Evolutionary conservation across 2,888 invertebrate species (phyloP).

Genomic region (Oscheius sp.): DNA sequence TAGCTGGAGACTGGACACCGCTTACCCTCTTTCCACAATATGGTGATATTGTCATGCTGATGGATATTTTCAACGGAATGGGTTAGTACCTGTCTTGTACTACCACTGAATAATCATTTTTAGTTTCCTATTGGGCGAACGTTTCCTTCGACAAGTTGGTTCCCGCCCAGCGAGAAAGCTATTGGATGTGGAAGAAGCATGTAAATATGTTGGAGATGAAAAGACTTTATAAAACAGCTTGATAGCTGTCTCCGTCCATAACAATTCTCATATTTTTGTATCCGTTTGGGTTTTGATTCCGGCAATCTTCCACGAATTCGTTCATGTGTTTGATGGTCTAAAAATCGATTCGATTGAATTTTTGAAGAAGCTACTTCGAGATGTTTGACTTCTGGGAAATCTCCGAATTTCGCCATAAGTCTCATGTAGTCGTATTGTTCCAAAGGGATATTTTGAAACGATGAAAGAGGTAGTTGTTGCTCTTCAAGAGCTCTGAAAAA

Average conservation of each 20-base stretch:
- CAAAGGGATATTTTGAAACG: neutral
- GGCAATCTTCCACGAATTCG: neutral
- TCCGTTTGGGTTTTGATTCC: neutral
- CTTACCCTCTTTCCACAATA: neutral
- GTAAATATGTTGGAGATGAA: neutral
- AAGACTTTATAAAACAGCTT: neutral
- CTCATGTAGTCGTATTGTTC: constrained; percentile 26
- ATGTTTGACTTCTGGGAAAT: neutral
- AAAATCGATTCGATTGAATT: neutral
- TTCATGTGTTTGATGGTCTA: neutral
- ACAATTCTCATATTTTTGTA: constrained; percentile 8
- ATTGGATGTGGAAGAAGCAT: constrained; percentile 10
- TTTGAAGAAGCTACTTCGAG: neutral
- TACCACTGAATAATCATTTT: neutral
- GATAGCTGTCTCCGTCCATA: neutral
- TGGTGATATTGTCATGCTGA: neutral
- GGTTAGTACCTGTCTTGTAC: neutral
- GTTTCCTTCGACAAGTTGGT: neutral
- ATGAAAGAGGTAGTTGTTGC: neutral
- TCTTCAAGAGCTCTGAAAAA: constrained; percentile 6
- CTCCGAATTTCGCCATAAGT: constrained; percentile 7
- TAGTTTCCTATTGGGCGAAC: neutral
- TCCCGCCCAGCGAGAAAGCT: neutral
- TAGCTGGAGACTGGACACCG: neutral
- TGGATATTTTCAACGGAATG: constrained; percentile 1